Evolutionary conservation across 2,888 invertebrate species (phyloP).

Genomic region (Agrilus mali): DNA sequence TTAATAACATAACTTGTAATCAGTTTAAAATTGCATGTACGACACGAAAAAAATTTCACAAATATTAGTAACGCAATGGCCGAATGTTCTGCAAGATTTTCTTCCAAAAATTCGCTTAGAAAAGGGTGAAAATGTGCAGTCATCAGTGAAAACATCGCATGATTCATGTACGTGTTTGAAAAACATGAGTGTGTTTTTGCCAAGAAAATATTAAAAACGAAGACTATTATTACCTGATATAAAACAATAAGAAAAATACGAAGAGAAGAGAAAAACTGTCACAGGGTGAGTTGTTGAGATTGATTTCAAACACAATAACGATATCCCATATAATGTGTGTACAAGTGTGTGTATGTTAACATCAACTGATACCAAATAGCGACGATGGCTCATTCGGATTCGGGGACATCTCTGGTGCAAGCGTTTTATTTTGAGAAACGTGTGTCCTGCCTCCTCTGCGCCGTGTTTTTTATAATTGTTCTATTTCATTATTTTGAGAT

Average conservation of each 20-base stretch:
- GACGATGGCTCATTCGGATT: slow-evolving; percentile 21
- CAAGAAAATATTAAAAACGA: too few relatives aligned
- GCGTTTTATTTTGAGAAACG: slow-evolving; percentile 36
- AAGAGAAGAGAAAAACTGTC: background rate
- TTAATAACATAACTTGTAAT: slow-evolving; percentile 20
- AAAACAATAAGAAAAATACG: too few relatives aligned
- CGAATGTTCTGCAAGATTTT: slow-evolving; percentile 19
- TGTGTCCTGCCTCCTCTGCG: slow-evolving; percentile 26
- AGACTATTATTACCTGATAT: too few relatives aligned
- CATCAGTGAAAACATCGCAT: too few relatives aligned
- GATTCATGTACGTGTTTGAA: too few relatives aligned
- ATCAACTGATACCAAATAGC: slow-evolving; percentile 23
- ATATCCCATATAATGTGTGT: background rate
- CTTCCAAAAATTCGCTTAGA: too few relatives aligned
- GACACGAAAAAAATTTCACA: background rate
- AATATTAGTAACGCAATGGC: background rate
- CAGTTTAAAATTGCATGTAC: slow-evolving; percentile 2
- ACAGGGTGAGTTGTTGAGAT: background rate
- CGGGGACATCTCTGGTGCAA: slow-evolving; percentile 33
- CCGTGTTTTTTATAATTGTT: slow-evolving; percentile 24
- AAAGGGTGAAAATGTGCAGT: too few relatives aligned
- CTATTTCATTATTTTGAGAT: slow-evolving; percentile 16
- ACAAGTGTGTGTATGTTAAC: slow-evolving; percentile 10
- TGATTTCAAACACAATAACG: background rate
- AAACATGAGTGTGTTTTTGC: too few relatives aligned